Evolutionary conservation across 64 coral and sea anemone species (phyloP), one percentile per base, ranked within the genome.

Genomic region (Cladopsammia gracilis): DNA sequence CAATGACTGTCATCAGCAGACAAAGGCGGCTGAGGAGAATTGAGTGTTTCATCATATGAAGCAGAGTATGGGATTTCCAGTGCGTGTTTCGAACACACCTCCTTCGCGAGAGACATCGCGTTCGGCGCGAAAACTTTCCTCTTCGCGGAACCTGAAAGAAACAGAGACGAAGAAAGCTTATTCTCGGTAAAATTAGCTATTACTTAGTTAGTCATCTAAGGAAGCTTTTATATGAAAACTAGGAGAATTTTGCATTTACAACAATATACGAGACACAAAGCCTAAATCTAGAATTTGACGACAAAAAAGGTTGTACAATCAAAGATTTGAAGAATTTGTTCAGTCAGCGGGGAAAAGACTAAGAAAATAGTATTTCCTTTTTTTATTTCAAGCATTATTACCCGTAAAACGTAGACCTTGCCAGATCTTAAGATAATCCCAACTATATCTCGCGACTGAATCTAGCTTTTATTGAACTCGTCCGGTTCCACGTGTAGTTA

Each of bases 1-100:
- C 88, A 97, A 85, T 75, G 64, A 48, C 47, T 84, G 51, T 64
- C 89, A 90, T 93, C 96, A 94, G 67, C 84, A 71, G 88, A 94
- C 82, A 78, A 78, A 85, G 89, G 48, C 48, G 18, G 53, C 53
- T n/a, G 71, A 86, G 89, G 89, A 91, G 89, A 95, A 91, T 87
- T 87, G 9, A 49, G 45, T 65, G 3, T 67, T 66, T 66, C 62
- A 83, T 83, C 80, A 83, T 8, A 12, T 1, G 19, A 62, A 45
- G 18, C 3, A 64, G 19, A 83, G 60, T 24, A 5, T 83, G 7
- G 18, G 61, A 83, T 83, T 83, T 83, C 61, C 80, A 49, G 57
- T 66, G 44, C 62, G 60, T 24, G 44, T 66, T 83, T 13, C 4
- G 80, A 49, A 66, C 61, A 83, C 80, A 83, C 80, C 80, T 83